These are phyloP conservation scores for Manacus vitellinus DNA, from an alignment of 2,113 vertebrate genomes.

Conservation along the genomic window DNA sequence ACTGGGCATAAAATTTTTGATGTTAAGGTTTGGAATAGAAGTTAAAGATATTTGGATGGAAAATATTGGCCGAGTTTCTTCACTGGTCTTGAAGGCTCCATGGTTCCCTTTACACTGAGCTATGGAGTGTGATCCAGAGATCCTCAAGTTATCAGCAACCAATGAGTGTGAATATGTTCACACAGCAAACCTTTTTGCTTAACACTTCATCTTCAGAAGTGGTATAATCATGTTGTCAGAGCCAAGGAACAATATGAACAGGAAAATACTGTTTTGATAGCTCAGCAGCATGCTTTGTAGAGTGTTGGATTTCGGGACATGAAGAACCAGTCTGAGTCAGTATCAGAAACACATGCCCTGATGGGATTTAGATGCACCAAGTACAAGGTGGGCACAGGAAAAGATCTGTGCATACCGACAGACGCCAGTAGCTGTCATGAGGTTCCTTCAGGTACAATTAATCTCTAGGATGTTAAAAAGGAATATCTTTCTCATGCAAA, in stretches of 20 bases:
- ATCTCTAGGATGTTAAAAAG: not conserved
- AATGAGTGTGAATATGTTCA: not conserved
- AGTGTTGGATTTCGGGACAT: not conserved
- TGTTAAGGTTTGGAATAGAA: not conserved
- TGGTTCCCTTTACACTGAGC: not conserved
- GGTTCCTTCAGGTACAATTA: not conserved
- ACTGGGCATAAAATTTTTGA: not conserved
- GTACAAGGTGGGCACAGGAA: not conserved
- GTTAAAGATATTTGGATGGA: not conserved
- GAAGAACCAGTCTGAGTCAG: not conserved
- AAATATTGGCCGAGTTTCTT: not conserved
- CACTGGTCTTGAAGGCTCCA: not conserved
- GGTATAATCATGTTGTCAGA: not conserved
- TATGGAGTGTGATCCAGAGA: not conserved
- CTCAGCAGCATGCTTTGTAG: not conserved
- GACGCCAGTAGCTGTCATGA: not conserved
- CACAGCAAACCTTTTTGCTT: not conserved
- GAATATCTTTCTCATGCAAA: not conserved
- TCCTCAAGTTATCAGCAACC: not conserved
- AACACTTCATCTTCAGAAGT: not conserved
- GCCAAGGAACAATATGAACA: not conserved
- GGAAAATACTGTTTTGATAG: not conserved
- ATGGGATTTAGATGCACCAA: not conserved
- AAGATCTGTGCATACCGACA: not conserved
- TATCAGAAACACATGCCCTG: not conserved